Evolutionary conservation across 2,113 vertebrate species (phyloP).

Genomic region (Nesogale talazaci): DNA sequence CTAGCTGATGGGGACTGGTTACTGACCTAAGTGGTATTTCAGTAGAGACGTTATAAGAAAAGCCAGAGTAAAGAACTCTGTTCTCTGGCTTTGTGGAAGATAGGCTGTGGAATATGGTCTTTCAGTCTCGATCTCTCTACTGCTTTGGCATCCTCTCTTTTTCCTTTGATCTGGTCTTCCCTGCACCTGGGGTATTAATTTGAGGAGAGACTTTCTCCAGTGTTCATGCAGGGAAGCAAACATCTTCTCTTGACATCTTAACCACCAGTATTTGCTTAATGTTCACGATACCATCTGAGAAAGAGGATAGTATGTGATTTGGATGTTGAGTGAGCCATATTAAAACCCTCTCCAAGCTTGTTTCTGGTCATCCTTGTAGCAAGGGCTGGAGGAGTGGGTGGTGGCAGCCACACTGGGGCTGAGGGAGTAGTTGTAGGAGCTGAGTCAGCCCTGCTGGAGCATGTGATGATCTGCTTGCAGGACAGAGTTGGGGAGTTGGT

Average conservation of each 20-base stretch:
- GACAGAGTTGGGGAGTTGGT: too few species aligned
- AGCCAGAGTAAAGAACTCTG: conserved; percentile 9
- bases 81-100: neutral
- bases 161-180: neutral
- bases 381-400: too few species aligned
- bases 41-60: neutral
- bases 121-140: neutral
- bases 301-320: too few species aligned
- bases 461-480: too few species aligned
- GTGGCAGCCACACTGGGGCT: too few species aligned
- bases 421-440: too few species aligned
- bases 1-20: neutral
- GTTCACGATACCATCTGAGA: too few species aligned
- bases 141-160: neutral
- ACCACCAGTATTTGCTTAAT: too few species aligned
- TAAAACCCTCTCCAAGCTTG: too few species aligned
- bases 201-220: neutral
- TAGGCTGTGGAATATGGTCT: neutral
- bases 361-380: too few species aligned
- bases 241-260: neutral
- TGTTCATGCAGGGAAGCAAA: neutral
- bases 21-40: conserved; percentile 19
- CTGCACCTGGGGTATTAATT: neutral
- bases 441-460: too few species aligned
- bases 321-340: too few species aligned